phyloP scores from a whole-genome alignment of 2,888 invertebrate genomes.

The Brachypalpus laphriformis region DNA sequence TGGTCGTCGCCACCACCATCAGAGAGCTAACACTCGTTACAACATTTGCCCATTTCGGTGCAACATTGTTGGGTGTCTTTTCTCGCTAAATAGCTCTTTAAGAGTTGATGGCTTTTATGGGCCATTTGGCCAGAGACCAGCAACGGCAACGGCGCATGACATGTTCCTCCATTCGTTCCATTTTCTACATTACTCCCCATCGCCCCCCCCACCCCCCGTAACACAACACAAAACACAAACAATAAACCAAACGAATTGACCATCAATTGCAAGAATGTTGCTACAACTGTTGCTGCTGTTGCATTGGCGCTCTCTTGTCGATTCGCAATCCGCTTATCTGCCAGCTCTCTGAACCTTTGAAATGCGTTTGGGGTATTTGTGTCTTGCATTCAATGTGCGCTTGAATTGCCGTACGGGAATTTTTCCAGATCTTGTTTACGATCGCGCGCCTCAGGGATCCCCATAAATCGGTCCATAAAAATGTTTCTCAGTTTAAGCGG shows the following conservation, averaged over 20 bases:
- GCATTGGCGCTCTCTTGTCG: background rate
- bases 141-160: conserved; percentile 32
- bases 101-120: conserved; percentile 73
- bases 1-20: background rate
- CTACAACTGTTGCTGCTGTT: conserved; percentile 40
- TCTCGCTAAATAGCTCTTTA: conserved; percentile 71
- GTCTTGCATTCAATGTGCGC: conserved; percentile 68
- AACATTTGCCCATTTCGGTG: conserved; percentile 37
- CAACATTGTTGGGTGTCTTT: conserved; percentile 67
- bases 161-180: conserved; percentile 44
- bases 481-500: conserved; percentile 40
- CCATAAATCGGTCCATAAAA: conserved; percentile 65
- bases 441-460: conserved; percentile 28
- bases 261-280: conserved; percentile 74
- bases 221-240: conserved; percentile 35
- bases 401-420: conserved; percentile 62
- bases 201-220: background rate
- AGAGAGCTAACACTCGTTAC: conserved; percentile 36
- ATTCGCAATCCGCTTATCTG: conserved; percentile 33
- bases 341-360: conserved; percentile 31
- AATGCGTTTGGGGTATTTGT: conserved; percentile 48
- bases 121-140: conserved; percentile 57
- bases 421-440: conserved; percentile 45
- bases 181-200: background rate
- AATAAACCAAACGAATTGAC: conserved; percentile 72